Percentiles rank a stretch among this genome's conserved stretches.
Conservation (phyloP, 2,888 invertebrate species). For the Lithophane semibrunnea region DNA sequence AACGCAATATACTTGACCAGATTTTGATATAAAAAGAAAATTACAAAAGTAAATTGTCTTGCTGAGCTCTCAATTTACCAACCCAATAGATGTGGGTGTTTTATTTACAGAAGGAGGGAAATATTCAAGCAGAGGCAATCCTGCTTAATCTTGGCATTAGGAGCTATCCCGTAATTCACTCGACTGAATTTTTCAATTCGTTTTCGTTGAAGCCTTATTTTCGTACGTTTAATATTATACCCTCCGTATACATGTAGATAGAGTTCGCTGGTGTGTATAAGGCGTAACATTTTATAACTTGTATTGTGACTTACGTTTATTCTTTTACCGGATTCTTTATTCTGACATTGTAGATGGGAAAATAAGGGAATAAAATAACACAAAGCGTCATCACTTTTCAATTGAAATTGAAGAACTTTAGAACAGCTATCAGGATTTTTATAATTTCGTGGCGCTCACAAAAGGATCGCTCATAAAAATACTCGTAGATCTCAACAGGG, state of each 20-base stretch:
- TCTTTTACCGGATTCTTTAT: slow-evolving; percentile 32
- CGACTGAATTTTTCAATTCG: slow-evolving; percentile 68
- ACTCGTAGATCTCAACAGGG: slow-evolving; percentile 64
- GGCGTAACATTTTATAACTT: slow-evolving; percentile 50
- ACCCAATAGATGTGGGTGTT: slow-evolving; percentile 63
- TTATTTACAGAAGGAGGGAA: slow-evolving; percentile 66
- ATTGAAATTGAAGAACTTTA: slow-evolving; percentile 54
- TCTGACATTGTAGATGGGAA: slow-evolving; percentile 31
- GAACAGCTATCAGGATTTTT: slow-evolving; percentile 52
- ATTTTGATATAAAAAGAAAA: slow-evolving; percentile 66
- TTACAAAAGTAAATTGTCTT: slow-evolving; percentile 69
- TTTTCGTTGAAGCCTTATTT: slow-evolving; percentile 60
- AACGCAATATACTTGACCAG: slow-evolving; percentile 75
- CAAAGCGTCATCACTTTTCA: slow-evolving; percentile 58
- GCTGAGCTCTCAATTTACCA: slow-evolving; percentile 66
- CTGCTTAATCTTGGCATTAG: slow-evolving; percentile 68
- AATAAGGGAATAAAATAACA: slow-evolving; percentile 53
- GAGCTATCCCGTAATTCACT: slow-evolving; percentile 67
- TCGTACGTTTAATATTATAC: slow-evolving; percentile 56
- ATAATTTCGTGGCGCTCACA: slow-evolving; percentile 62
- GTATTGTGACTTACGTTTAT: slow-evolving; percentile 48
- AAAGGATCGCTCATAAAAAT: slow-evolving; percentile 63
- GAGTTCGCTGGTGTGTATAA: slow-evolving; percentile 22
- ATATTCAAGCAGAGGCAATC: slow-evolving; percentile 66
- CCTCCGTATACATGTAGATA: slow-evolving; percentile 26